phyloP scores from a whole-genome alignment of 2,888 invertebrate species.

The Uropetala carovei region DNA sequence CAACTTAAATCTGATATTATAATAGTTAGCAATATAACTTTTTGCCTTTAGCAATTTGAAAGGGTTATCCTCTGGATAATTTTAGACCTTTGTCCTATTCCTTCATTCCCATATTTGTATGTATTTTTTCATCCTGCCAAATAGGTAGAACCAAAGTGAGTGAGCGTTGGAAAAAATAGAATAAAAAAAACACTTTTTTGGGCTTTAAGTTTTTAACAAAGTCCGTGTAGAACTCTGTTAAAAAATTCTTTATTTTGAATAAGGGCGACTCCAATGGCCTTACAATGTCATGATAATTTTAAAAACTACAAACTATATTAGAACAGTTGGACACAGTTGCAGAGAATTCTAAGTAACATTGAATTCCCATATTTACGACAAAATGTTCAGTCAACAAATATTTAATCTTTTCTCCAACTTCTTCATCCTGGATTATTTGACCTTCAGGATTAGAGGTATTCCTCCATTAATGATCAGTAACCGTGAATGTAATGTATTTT shows the following conservation, averaged over 20 bases:
- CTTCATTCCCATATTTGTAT: too few species aligned
- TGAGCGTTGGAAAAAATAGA: neutral
- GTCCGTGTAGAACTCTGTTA: conserved; percentile 46
- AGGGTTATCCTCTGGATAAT: too few species aligned
- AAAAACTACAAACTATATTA: conserved; percentile 59
- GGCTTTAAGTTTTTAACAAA: conserved; percentile 62
- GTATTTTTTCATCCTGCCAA: too few species aligned
- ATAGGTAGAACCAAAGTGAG: too few species aligned
- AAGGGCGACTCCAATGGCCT: conserved; percentile 52
- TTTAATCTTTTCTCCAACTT: neutral
- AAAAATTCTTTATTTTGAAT: conserved; percentile 53
- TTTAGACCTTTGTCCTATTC: too few species aligned
- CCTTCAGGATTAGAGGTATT: conserved; percentile 18
- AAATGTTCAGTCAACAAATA: neutral
- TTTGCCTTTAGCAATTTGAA: too few species aligned
- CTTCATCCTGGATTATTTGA: neutral
- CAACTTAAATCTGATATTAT: too few species aligned
- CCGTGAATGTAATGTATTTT: neutral
- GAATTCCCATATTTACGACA: conserved; percentile 49
- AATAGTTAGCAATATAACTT: too few species aligned
- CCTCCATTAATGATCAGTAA: neutral
- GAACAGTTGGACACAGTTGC: conserved; percentile 51
- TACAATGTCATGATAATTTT: conserved; percentile 56
- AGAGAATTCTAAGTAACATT: conserved; percentile 58
- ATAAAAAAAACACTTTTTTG: conserved; percentile 60